A percentile compares a stretch with the other conserved stretches of the same genome.
Evolutionary conservation across 2,113 vertebrate genomes (phyloP).

Genomic region (Morone chrysops): DNA sequence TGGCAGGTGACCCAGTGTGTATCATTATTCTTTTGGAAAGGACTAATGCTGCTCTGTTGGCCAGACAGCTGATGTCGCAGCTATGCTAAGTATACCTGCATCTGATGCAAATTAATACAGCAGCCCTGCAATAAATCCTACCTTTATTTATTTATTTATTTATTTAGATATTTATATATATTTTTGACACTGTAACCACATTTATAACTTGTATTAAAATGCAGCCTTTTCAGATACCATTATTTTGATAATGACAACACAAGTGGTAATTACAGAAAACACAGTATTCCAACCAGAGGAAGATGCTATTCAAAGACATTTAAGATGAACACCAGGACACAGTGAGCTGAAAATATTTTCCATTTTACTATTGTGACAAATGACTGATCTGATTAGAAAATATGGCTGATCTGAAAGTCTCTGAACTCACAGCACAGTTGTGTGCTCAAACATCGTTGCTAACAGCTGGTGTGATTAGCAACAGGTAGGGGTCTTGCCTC

Average conservation of each 20-base stretch:
- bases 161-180: neutral
- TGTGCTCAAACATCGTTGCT: neutral
- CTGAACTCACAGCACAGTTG: neutral
- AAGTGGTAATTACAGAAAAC: neutral
- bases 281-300: too few relatives aligned
- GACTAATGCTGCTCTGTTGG: neutral
- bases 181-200: neutral
- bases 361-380: neutral
- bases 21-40: slow-evolving; percentile 27
- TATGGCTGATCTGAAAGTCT: neutral
- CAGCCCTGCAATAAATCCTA: neutral
- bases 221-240: neutral
- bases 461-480: neutral
- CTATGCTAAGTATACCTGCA: neutral
- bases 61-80: neutral
- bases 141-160: neutral
- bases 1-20: slow-evolving; percentile 12
- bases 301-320: too few relatives aligned
- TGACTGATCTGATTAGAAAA: neutral
- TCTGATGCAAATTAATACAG: neutral
- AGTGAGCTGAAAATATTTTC: neutral
- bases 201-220: neutral
- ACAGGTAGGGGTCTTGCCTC: neutral
- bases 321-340: too few relatives aligned
- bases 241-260: neutral